Evolutionary conservation across 2,888 invertebrate species (phyloP), one percentile per base, ranked within the genome.

Genomic region (Eristalis tenax): DNA sequence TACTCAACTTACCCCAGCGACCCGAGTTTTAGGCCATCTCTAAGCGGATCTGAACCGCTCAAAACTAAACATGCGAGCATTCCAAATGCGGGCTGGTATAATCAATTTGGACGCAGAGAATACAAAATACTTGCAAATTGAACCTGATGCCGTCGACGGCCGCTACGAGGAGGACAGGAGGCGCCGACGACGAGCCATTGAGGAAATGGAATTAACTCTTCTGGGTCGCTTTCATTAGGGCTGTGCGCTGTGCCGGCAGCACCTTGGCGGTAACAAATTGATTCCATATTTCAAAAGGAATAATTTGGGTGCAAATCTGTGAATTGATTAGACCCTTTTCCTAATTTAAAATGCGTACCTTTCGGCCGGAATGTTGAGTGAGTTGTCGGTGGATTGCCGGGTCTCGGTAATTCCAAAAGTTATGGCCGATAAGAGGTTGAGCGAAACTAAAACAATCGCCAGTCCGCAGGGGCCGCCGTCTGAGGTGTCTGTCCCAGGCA

Each of bases 271-370:
- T 43, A 64, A 66, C 65, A 82, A 76, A 82, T 76, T 76, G 75
- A 76, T 82, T 82, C 35, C 76, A 76, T 76, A 82, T 82, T 82
- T 82, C 43, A 61, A 71, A 82, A 35, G 70, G 65, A 82, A 82
- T 66, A 71, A 76, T 82, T 82, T 82, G 64, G 70, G 59, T 76
- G 70, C 59, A 82, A 75, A 82, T 82, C 76, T 71, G 76, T 61
- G 75, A 75, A 69, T 69, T 74, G 81, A 81, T 81, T 75, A 81
- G 38, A 81, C 69, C 81, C 69, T 81, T 74, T 81, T 32, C 50
- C 13, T 43, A 75, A 59, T 71, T 69, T 57, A 40, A 68, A 69
- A 64, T 63, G 63, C 61, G 18, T 56, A 28, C 74, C 23, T 50
- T 43, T 23, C 50, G 66, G 66, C 18, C 50, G 57, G 61, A 68